Evolutionary conservation across 1,140 invertebrate species (phyloP).

Genomic region (Trypoxylus dichotomus): DNA sequence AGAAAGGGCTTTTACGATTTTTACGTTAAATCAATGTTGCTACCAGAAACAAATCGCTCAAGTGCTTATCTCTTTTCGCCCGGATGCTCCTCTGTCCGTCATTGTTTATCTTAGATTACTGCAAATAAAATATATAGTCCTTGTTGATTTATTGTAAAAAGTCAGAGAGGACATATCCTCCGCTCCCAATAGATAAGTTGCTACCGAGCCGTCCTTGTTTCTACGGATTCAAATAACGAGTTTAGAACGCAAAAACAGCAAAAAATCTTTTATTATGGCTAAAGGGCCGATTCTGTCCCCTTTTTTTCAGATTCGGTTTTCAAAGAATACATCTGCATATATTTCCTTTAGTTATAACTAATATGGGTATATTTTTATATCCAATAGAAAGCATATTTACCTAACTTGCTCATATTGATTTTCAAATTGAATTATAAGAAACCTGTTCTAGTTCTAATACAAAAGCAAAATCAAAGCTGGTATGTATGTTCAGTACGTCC

Average conservation of each 20-base stretch:
- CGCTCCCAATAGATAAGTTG: neutral
- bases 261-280: neutral
- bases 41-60: neutral
- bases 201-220: neutral
- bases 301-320: too few species aligned
- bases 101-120: constrained; percentile 6
- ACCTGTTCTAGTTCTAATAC: too few species aligned
- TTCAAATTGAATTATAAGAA: too few species aligned
- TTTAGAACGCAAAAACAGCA: neutral
- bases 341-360: too few species aligned
- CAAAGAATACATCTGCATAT: too few species aligned
- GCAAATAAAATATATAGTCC: neutral
- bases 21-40: neutral
- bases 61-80: neutral
- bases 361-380: too few species aligned
- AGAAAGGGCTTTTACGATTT: too few species aligned
- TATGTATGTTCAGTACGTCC: too few species aligned
- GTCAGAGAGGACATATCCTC: neutral
- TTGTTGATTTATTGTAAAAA: constrained; percentile 6
- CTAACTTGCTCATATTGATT: too few species aligned
- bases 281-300: neutral
- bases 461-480: too few species aligned
- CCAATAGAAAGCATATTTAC: too few species aligned
- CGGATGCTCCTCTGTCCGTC: neutral
- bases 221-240: neutral